Evolutionary conservation across 2,797 vertebrate genomes (phyloP).

Genomic region (Setipinna tenuifilis): DNA sequence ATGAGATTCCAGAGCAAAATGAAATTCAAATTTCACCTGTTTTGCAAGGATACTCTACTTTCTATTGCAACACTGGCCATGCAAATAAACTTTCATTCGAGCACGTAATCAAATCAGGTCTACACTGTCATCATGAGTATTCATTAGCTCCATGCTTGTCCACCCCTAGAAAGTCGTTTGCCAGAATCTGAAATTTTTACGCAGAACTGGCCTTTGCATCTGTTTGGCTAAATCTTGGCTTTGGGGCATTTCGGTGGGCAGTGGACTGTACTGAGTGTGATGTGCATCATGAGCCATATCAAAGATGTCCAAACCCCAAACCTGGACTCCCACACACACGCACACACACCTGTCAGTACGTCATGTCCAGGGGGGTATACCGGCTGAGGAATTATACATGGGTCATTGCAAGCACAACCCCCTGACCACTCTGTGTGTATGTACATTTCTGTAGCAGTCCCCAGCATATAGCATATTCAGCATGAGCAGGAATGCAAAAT

Average conservation of each 20-base stretch:
- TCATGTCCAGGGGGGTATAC: neutral
- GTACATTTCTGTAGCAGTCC: neutral
- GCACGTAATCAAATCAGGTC: slow-evolving; percentile 51
- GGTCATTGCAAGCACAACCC: neutral
- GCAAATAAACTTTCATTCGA: slow-evolving; percentile 34
- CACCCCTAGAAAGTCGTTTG: slow-evolving; percentile 43
- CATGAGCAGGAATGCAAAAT: neutral
- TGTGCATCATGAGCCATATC: neutral
- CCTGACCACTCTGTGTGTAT: neutral
- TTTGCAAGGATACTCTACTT: neutral
- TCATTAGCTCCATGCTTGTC: slow-evolving; percentile 46
- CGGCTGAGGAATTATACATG: neutral
- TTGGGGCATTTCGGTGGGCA: slow-evolving; percentile 35
- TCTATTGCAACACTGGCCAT: neutral
- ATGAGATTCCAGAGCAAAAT: neutral
- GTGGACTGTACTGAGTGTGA: neutral
- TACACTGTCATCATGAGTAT: slow-evolving; percentile 36
- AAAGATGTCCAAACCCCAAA: neutral
- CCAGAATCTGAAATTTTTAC: slow-evolving; percentile 25
- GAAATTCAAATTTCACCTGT: slow-evolving; percentile 12
- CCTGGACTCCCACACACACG: neutral
- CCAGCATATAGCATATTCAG: neutral
- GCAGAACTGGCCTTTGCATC: slow-evolving; percentile 52
- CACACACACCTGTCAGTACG: neutral
- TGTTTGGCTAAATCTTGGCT: slow-evolving; percentile 51